Evolutionary conservation across 2,797 vertebrate genomes (phyloP).

Genomic region (Calcarius lapponicus): DNA sequence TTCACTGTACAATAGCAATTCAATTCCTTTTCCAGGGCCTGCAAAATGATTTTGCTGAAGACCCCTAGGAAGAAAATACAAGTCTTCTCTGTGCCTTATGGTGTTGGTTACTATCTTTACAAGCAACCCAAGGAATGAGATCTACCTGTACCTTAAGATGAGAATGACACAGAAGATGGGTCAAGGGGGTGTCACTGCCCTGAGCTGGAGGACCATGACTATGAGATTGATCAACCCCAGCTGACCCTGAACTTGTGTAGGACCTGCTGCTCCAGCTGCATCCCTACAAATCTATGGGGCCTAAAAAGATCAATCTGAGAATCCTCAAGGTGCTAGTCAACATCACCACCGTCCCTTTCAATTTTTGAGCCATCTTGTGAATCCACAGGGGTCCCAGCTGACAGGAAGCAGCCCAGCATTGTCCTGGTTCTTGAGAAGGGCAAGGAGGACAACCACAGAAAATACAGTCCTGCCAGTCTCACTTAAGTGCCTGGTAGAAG

Average conservation of each 20-base stretch:
- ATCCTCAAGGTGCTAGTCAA: neutral
- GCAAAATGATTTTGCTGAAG: neutral
- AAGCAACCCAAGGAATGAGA: neutral
- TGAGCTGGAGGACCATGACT: neutral
- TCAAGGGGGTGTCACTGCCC: neutral
- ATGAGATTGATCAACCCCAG: neutral
- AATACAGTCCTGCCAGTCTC: neutral
- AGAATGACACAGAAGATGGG: fast-evolving
- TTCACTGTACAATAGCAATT: neutral
- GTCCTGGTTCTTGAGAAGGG: neutral
- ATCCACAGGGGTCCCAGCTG: neutral
- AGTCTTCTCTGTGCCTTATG: neutral
- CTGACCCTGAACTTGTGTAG: neutral
- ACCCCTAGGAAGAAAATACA: neutral
- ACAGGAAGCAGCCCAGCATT: neutral
- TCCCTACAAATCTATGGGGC: neutral
- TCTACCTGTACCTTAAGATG: neutral
- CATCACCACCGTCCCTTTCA: neutral
- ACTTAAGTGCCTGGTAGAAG: neutral
- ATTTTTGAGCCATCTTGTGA: neutral
- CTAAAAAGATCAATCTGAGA: neutral
- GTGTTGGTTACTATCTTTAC: neutral
- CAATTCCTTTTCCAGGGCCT: neutral
- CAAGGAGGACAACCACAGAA: neutral
- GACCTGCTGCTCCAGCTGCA: neutral